These are phyloP conservation scores for Phylloscopus trochiloides DNA, from an alignment of 2,113 vertebrate genomes.

Conservation along the genomic window DNA sequence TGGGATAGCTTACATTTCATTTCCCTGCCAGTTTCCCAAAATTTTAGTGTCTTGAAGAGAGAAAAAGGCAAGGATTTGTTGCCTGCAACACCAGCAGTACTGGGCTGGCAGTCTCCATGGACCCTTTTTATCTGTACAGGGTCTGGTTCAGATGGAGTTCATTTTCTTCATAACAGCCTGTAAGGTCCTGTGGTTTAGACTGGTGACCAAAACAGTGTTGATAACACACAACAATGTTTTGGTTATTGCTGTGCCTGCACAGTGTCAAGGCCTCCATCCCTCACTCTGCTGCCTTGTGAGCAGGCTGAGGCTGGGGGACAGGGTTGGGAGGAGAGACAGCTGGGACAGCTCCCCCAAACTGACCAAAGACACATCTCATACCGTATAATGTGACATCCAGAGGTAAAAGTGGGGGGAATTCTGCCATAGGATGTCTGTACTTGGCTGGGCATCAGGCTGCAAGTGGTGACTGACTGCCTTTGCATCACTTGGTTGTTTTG, in stretches of 20 bases:
- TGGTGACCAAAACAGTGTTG: background rate
- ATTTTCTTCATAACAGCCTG: background rate
- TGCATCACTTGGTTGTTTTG: background rate
- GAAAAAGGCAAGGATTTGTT: background rate
- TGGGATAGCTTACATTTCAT: background rate
- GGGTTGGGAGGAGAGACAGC: background rate
- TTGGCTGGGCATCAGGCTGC: background rate
- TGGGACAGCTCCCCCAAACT: background rate
- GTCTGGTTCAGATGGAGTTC: background rate
- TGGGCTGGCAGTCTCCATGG: background rate
- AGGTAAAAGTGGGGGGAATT: background rate
- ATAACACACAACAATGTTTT: background rate
- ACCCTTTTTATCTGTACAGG: background rate
- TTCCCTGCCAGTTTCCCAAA: background rate
- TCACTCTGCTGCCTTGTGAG: background rate
- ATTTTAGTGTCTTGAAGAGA: background rate
- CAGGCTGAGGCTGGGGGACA: background rate
- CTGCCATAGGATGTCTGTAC: background rate
- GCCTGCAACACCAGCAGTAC: background rate
- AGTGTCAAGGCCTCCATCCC: background rate
- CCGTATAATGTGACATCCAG: rapidly evolving
- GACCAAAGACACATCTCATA: background rate
- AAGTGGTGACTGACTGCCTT: background rate
- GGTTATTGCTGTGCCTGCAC: background rate
- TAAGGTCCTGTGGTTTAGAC: background rate